Evolutionary conservation across 2,113 vertebrate species (phyloP), one percentile per base, ranked within the genome.

Genomic region (Pteruthius melanotis): DNA sequence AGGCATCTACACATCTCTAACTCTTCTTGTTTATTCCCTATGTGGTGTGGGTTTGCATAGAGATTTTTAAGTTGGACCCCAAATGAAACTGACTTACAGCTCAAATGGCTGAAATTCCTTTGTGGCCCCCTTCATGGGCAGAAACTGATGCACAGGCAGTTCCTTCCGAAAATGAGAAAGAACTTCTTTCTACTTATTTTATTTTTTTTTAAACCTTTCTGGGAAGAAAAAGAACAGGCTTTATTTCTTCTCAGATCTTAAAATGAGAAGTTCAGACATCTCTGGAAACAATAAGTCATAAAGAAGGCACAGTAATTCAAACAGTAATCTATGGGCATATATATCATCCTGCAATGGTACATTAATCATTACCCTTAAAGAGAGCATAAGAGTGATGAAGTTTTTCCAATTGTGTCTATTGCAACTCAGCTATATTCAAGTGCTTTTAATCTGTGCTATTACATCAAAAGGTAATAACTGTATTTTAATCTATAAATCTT

Each of bases 301-400:
- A 98, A 98, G 72, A 54, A 97, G 90, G 89, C 96, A 97, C 92
- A 94, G 96, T 97, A 98, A 98, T 98, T 98, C 95, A 94, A 97
- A 97, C 53, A 77, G 96, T 98, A 98, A 99, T 98, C 98, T 98
- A 96, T 96, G 95, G 95, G 94, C 98, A 98, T 98, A 98, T 98
- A 97, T 97, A 98, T 99, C 98, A 99, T 98, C 93, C 84, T 93
- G 95, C 94, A 98, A 97, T 83, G 96, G 94, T 97, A 97, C 98
- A 99, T 99, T 98, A 98, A 99, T 99, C 98, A 98, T 97, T 78
- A 68, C 56, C 31, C 83, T 98, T 98, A 97, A 97, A 96, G 97
- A 98, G 97, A 98, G 96, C 95, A 93, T 96, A 97, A 97, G 91
- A 96, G 83, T 93, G 94, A 97, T 98, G 94, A 97, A 96, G 61